Evolutionary conservation across 2,797 vertebrate genomes (phyloP), one percentile per base, ranked within the genome.

Genomic region (Scyliorhinus canicula): DNA sequence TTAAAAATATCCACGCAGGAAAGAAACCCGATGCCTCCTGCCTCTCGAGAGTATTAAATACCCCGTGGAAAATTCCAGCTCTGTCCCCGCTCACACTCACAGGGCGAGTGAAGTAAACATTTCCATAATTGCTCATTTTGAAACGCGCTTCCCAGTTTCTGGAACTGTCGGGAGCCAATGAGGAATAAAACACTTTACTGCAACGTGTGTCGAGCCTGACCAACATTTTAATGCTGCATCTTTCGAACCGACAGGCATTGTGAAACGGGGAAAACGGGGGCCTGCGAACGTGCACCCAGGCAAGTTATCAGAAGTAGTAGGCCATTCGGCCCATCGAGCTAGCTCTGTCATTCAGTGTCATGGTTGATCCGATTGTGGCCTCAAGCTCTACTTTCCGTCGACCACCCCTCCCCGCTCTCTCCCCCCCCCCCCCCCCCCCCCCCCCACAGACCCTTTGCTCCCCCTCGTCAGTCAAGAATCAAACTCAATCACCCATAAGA

Each of bases 61-160:
- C 98, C 97, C 97, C 97, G 98, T 97, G 97, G 98, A 98, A 98
- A 97, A 98, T 98, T 97, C 97, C 97, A 97, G 97, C 97, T 97
- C 97, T 97, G 97, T 98, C 97, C 97, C 97, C 97, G 97, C 97
- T 97, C 97, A 98, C 98, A 98, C 98, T 98, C 97, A 98, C 97
- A 98, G 98, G 98, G 97, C 97, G 97, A 97, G 97, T 97, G 97
- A 97, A 98, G 98, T 98, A 99, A 99, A 99, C 98, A 99, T 98
- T 98, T 98, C 98, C 98, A 98, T 98, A 97, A 98, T 98, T 98
- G 98, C 98, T 98, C 97, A 98, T 98, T 99, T 98, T 98, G 98
- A 98, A 98, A 98, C 98, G 98, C 97, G 98, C 98, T 98, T 98
- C 97, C 98, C 97, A 97, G 97, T 98, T 98, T 97, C 98, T 97